These are phyloP conservation scores for Alces alces DNA, from an alignment of 2,113 vertebrate genomes.

Conservation along the genomic window DNA sequence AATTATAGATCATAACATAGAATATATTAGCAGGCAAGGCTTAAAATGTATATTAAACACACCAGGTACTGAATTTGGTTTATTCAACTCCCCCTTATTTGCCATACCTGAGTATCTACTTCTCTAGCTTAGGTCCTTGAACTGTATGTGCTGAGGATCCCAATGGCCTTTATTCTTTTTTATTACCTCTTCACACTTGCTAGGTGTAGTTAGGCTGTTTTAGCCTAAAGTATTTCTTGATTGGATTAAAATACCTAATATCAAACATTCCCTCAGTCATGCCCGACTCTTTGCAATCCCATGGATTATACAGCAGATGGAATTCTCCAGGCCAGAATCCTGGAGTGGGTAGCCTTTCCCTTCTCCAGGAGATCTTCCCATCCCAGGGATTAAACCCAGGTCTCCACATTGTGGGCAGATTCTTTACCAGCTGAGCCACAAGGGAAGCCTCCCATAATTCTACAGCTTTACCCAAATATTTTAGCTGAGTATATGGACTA, in stretches of 20 bases:
- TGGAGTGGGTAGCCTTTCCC: background rate
- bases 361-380: background rate
- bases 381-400: background rate
- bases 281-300: background rate
- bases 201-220: background rate
- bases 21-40: background rate
- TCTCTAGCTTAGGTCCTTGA: background rate
- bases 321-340: background rate
- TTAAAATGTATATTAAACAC: slow-evolving; percentile 2
- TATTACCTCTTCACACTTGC: background rate
- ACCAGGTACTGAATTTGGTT: background rate
- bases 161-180: slow-evolving; percentile 25
- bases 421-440: background rate
- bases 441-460: background rate
- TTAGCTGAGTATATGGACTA: background rate
- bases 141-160: background rate
- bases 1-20: background rate
- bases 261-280: background rate
- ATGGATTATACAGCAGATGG: background rate
- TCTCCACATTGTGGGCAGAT: background rate
- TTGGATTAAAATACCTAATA: background rate
- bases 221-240: background rate
- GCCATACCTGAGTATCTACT: background rate
- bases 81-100: background rate
- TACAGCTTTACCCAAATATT: background rate